Evolutionary conservation across 2,888 invertebrate genomes (phyloP).

Genomic region (Seira ritae): DNA sequence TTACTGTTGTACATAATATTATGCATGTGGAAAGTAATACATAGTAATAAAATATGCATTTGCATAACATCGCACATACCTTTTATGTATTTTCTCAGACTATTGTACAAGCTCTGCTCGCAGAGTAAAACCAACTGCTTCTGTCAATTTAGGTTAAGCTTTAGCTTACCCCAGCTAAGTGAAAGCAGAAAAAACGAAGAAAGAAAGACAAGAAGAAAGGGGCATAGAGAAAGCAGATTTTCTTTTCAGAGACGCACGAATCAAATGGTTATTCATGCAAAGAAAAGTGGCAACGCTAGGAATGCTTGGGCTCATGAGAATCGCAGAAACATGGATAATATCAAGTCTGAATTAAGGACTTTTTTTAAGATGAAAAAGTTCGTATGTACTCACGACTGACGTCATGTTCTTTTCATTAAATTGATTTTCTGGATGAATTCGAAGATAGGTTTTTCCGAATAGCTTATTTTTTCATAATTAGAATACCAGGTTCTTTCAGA

Average conservation of each 20-base stretch:
- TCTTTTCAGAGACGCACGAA: neutral
- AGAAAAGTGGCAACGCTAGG: neutral
- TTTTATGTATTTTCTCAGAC: too few relatives aligned
- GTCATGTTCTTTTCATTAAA: too few relatives aligned
- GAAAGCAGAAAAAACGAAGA: neutral
- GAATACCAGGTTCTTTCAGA: too few relatives aligned
- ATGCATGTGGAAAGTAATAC: neutral
- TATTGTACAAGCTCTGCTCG: neutral
- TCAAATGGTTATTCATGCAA: neutral
- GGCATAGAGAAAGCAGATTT: neutral
- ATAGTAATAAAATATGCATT: constrained; percentile 3
- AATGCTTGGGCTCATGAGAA: too few relatives aligned
- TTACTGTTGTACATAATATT: too few relatives aligned
- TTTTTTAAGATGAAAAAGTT: too few relatives aligned
- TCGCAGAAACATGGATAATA: too few relatives aligned
- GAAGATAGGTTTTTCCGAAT: too few relatives aligned
- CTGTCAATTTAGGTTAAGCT: neutral
- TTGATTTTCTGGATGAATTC: too few relatives aligned
- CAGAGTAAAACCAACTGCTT: neutral
- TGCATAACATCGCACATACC: constrained; percentile 1
- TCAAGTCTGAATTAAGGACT: too few relatives aligned
- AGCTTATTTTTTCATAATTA: too few relatives aligned
- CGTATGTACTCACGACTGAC: too few relatives aligned
- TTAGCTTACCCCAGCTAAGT: neutral
- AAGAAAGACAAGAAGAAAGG: neutral